phyloP scores from a whole-genome alignment of 2,888 invertebrate genomes.

The Drosophila pseudotakahashii region DNA sequence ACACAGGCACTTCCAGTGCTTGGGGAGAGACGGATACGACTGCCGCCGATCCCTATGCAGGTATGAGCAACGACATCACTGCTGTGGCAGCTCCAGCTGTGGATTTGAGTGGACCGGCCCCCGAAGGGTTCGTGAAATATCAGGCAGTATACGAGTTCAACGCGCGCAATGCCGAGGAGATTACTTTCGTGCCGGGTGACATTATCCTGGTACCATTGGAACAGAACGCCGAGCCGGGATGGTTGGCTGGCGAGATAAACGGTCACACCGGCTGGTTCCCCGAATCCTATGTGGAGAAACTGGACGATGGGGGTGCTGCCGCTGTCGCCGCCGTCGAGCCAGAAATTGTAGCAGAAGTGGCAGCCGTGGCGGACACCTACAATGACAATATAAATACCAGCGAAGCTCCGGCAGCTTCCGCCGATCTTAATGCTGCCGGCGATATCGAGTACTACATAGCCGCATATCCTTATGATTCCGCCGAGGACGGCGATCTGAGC shows the following conservation, averaged over 20 bases:
- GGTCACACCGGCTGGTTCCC: conserved; percentile 98
- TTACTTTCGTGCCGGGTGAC: conserved; percentile 97
- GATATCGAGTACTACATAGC: conserved; percentile 92
- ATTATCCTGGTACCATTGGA: conserved; percentile 90
- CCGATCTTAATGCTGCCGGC: conserved; percentile 78
- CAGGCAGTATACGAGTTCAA: conserved; percentile 97
- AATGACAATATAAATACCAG: conserved; percentile 79
- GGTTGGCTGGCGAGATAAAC: conserved; percentile 96
- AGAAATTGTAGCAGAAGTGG: conserved; percentile 4
- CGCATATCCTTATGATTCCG: conserved; percentile 94
- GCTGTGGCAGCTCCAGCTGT: conserved; percentile 56
- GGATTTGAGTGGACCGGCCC: conserved; percentile 82
- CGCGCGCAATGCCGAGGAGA: conserved; percentile 95
- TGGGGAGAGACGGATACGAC: conserved; percentile 54
- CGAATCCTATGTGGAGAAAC: conserved; percentile 95
- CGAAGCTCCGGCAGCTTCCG: conserved; percentile 53
- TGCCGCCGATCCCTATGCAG: conserved; percentile 69
- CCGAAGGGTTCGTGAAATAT: conserved; percentile 88
- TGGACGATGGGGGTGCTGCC: conserved; percentile 83
- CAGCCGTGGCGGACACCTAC: conserved; percentile 60
- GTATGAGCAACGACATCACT: conserved; percentile 77
- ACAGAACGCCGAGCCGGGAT: conserved; percentile 97
- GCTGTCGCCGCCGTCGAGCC: conserved; percentile 25
- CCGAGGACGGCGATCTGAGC: conserved; percentile 95
- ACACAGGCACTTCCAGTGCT: conserved; percentile 73